Evolutionary conservation across 2,113 vertebrate species (phyloP).

Genomic region (Syngnathoides biaculeatus): DNA sequence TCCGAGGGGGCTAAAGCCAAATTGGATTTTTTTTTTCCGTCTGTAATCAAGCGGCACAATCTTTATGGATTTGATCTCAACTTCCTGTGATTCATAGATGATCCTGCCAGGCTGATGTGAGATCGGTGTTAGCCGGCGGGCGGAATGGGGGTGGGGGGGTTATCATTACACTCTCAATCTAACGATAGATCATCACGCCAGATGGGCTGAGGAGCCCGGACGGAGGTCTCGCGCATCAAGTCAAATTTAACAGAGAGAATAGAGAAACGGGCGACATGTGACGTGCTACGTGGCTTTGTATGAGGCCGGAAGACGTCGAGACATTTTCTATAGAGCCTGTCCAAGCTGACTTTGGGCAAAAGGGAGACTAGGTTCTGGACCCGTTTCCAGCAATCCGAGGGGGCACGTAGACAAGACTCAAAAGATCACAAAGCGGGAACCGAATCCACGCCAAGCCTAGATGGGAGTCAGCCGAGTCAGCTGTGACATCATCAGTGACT

Average conservation of each 20-base stretch:
- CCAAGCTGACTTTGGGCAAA: background rate
- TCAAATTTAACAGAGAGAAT: constrained; percentile 43
- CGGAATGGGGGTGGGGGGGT: constrained; percentile 64
- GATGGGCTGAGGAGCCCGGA: constrained; percentile 62
- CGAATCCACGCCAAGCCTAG: background rate
- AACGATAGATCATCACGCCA: constrained; percentile 71
- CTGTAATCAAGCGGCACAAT: constrained; percentile 67
- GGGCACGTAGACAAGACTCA: background rate
- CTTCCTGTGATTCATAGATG: constrained; percentile 74
- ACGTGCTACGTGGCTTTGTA: background rate
- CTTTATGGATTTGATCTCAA: constrained; percentile 73
- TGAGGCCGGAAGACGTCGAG: background rate
- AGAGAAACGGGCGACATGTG: background rate
- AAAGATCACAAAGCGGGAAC: background rate
- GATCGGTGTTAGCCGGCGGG: constrained; percentile 66
- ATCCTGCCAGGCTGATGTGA: constrained; percentile 65
- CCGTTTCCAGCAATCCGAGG: no score
- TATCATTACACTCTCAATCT: constrained; percentile 63
- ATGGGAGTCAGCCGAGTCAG: no score
- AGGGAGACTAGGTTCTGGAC: background rate
- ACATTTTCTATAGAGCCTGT: background rate
- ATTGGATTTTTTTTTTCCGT: constrained; percentile 55
- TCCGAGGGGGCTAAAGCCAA: constrained; percentile 57
- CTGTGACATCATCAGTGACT: background rate
- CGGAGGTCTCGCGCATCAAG: constrained; percentile 33